phyloP scores from a whole-genome alignment of 35 echinoderm and acorn worm species.

The Ophioderma brevispina region DNA sequence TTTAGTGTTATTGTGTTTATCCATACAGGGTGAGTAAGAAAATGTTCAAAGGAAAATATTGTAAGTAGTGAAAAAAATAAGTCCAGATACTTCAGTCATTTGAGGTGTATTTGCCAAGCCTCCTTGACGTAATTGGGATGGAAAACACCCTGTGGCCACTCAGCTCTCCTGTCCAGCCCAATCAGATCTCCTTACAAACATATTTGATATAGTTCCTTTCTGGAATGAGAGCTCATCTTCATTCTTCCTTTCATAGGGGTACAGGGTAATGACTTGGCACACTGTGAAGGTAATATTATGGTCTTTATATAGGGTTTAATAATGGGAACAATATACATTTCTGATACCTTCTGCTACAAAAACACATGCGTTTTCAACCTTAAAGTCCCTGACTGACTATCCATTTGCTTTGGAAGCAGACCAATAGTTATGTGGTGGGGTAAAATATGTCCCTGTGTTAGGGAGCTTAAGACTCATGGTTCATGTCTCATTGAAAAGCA shows the following conservation, averaged over 20 bases:
- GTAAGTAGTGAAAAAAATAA: neutral
- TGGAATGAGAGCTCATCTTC: constrained; percentile 89
- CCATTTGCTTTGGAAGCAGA: too few species aligned
- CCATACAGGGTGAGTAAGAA: neutral
- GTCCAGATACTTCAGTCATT: constrained; percentile 76
- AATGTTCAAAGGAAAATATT: neutral
- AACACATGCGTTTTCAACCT: too few species aligned
- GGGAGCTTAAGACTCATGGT: too few species aligned
- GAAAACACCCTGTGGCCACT: constrained; percentile 85
- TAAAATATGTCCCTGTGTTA: too few species aligned
- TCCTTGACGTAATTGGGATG: constrained; percentile 96
- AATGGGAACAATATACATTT: too few species aligned
- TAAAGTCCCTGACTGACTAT: too few species aligned
- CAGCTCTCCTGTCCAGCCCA: constrained; percentile 96
- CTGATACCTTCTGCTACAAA: too few species aligned
- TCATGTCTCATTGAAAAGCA: too few species aligned
- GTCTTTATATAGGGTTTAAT: too few species aligned
- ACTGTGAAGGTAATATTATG: too few species aligned
- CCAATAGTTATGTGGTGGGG: too few species aligned
- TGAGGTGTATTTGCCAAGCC: constrained; percentile 37
- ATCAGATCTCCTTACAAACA: constrained; percentile 74
- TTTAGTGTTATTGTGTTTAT: too few species aligned
- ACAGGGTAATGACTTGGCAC: constrained; percentile 91
- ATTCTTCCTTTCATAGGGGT: constrained; percentile 82
- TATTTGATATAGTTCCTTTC: constrained; percentile 96